Base-by-base conservation (phyloP, 2,888 invertebrate genomes). In the Leucania comma region DNA sequence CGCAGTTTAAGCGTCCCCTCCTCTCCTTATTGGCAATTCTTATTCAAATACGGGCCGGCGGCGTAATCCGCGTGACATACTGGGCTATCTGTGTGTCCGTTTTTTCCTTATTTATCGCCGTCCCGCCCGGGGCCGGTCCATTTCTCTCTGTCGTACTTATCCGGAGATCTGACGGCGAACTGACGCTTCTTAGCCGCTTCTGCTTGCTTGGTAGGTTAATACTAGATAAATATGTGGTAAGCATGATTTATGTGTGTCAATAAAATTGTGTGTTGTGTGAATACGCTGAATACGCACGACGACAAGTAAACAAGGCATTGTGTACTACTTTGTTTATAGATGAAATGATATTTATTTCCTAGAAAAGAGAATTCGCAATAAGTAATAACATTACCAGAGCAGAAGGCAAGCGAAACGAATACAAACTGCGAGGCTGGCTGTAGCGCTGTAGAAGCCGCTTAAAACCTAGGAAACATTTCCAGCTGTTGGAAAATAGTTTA, bases 101-200 rank as follows among this genome's bases (percentile, higher is more conserved):
- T 93, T 92, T 92, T 93, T 93, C 92, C 89, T 93, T 95, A 94
- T 94, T 95, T 94, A 93, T 93, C 90, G 90, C 89, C 81, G 87
- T 87, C 88, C 89, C 90, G 89, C 89, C 86, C 85, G 85, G 87
- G 91, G 88, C 87, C 86, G 91, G 90, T 91, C 93, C 94, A 94
- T 95, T 95, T 93, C 93, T 95, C 94, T 94, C 92, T 93, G 94
- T 95, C 94, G 90, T 90, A 90, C 92, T 93, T 94, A 94, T 94
- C 94, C 91, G 85, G 82, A 90, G 90, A 95, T 95, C 95, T 93
- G 94, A 94, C 93, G 93, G 89, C 88, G 84, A 90, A 92, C 90
- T 92, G 94, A 93, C 93, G 91, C 91, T 89, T 93, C 92, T 91
- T 91, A 88, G 90, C 89, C 83, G 86, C 82, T 87, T 90, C 90